Percentiles rank a stretch among this genome's conserved stretches.
Conservation (phyloP, 2,797 vertebrate species). For the Merluccius polli region DNA sequence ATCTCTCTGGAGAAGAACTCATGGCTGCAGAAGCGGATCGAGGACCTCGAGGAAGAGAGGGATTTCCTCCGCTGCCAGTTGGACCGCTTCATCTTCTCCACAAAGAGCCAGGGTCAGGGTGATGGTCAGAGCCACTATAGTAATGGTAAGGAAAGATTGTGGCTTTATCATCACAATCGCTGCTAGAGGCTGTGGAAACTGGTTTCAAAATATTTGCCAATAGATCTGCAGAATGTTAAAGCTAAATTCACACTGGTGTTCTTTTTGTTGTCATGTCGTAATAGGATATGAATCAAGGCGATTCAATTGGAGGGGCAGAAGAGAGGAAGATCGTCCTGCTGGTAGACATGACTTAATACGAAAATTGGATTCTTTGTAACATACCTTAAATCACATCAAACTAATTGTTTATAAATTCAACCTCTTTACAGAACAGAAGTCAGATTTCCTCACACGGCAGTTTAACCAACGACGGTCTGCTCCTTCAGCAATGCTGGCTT, state of each 20-base stretch:
- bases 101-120: slow-evolving; percentile 69
- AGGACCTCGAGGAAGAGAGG: slow-evolving; percentile 88
- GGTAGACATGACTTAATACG: slow-evolving; percentile 42
- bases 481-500: slow-evolving; percentile 56
- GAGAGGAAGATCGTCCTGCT: slow-evolving; percentile 67
- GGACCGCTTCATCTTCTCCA: slow-evolving; percentile 87
- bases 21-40: slow-evolving; percentile 87
- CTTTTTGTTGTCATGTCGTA: slow-evolving; percentile 10
- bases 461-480: slow-evolving; percentile 67
- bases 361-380: neutral
- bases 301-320: slow-evolving; percentile 74
- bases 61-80: slow-evolving; percentile 88
- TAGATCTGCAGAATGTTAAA: neutral
- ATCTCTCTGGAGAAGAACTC: slow-evolving; percentile 89
- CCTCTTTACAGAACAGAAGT: slow-evolving; percentile 65
- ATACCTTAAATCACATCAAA: neutral
- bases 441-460: slow-evolving; percentile 62
- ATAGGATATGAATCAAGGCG: slow-evolving; percentile 73
- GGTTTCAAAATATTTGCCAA: neutral
- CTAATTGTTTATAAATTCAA: neutral
- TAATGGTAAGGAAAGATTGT: slow-evolving; percentile 57
- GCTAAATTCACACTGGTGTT: slow-evolving; percentile 5
- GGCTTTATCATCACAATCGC: neutral
- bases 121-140: slow-evolving; percentile 66
- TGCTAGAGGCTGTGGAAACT: neutral